Evolutionary conservation across 2,888 invertebrate genomes (phyloP).

Genomic region (Tubiluchus corallicola): DNA sequence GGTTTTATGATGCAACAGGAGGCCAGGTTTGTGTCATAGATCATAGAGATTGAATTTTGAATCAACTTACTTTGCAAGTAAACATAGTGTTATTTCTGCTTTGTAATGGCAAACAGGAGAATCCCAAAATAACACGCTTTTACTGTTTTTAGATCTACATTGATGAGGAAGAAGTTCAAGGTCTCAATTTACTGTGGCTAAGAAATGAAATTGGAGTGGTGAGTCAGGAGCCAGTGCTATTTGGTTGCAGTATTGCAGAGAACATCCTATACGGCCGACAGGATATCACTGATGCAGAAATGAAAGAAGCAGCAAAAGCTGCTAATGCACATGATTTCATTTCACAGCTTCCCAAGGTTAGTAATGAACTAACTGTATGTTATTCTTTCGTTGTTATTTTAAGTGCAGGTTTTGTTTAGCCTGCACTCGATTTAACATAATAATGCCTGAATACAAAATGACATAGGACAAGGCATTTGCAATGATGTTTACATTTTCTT

Average conservation of each 20-base stretch:
- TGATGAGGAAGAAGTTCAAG: slow-evolving; percentile 32
- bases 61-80: no score
- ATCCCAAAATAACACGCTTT: neutral
- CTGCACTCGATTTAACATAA: no score
- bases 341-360: slow-evolving; percentile 23
- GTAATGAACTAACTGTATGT: no score
- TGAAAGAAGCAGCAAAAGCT: slow-evolving; percentile 24
- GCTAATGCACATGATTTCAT: slow-evolving; percentile 33
- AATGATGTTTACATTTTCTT: no score
- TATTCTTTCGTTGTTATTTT: no score
- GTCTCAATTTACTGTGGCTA: slow-evolving; percentile 33
- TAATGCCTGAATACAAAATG: no score
- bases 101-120: no score
- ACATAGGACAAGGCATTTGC: no score
- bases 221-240: slow-evolving; percentile 7
- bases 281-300: slow-evolving; percentile 18
- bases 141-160: slow-evolving; percentile 24
- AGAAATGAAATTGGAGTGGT: slow-evolving; percentile 31
- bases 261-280: neutral
- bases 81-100: no score
- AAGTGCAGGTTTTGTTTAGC: no score
- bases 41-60: no score
- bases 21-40: no score
- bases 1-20: slow-evolving; percentile 56
- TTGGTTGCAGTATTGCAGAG: neutral